A percentile compares a stretch with the other conserved stretches of the same genome.
Conservation (phyloP, 2,888 invertebrate genomes). For the Prionchulus punctatus region DNA sequence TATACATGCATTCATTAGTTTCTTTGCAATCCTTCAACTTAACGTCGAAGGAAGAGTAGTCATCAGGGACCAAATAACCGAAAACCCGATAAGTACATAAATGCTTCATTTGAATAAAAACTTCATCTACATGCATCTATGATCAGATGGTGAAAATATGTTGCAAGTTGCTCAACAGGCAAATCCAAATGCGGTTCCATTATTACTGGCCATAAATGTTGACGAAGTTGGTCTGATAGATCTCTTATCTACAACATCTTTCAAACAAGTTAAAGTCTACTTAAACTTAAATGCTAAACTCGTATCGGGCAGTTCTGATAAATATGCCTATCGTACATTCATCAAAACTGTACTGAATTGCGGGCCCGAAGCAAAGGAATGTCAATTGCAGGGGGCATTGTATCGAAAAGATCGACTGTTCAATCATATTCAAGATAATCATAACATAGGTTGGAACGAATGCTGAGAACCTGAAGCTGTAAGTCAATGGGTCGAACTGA, state of each 20-base stretch:
- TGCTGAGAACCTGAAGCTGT: too few species aligned
- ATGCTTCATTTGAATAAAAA: too few species aligned
- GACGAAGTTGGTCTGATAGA: neutral
- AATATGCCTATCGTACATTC: constrained; percentile 5
- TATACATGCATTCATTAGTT: too few species aligned
- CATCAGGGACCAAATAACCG: too few species aligned
- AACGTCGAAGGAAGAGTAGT: too few species aligned
- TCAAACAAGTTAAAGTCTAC: constrained; percentile 5
- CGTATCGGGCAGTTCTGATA: constrained; percentile 3
- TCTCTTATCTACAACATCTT: neutral
- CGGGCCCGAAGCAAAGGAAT: neutral
- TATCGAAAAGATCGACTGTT: neutral
- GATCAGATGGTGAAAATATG: too few species aligned
- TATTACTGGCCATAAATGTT: neutral
- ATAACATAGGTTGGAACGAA: neutral
- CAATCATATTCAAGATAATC: neutral
- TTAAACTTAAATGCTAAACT: constrained; percentile 8
- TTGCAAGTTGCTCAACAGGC: too few species aligned
- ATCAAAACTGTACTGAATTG: neutral
- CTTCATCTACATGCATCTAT: too few species aligned
- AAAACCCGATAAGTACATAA: neutral
- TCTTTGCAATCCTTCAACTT: too few species aligned
- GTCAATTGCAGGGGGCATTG: neutral
- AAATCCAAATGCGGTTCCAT: too few species aligned
- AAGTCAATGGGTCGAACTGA: too few species aligned